Evolutionary conservation across 2,113 vertebrate species (phyloP).

Genomic region (Stigmatopora nigra): DNA sequence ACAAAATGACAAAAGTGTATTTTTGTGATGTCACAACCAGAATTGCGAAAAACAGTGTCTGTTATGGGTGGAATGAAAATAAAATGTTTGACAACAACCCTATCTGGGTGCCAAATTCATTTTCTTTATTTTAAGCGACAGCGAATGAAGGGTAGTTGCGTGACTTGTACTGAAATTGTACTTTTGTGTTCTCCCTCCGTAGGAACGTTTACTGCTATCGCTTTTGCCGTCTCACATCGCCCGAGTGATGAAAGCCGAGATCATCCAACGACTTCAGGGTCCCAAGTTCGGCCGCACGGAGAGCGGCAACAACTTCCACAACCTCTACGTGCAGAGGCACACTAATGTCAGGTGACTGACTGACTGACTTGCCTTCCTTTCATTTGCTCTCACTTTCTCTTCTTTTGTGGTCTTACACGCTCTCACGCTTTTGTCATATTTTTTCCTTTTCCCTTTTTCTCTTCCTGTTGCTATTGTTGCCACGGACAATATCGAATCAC

Average conservation of each 20-base stretch:
- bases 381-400: not conserved
- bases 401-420: constrained; percentile 8
- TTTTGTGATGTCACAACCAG: no score
- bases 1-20: no score
- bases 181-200: not conserved
- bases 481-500: constrained; percentile 27
- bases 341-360: constrained; percentile 86
- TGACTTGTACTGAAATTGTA: not conserved
- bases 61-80: no score
- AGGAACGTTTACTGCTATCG: constrained; percentile 92
- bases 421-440: constrained; percentile 5
- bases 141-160: no score
- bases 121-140: no score
- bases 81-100: no score
- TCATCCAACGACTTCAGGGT: constrained; percentile 93
- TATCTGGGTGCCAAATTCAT: no score
- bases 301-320: constrained; percentile 98
- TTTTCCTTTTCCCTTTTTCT: constrained; percentile 1
- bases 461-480: constrained; percentile 6
- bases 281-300: constrained; percentile 92
- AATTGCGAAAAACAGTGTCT: no score
- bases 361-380: constrained; percentile 34
- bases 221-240: constrained; percentile 93
- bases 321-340: constrained; percentile 95
- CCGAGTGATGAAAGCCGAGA: constrained; percentile 97